Percentiles rank a stretch among this genome's conserved stretches.
Conservation (phyloP, 2,113 vertebrate species). For the Picathartes gymnocephalus region DNA sequence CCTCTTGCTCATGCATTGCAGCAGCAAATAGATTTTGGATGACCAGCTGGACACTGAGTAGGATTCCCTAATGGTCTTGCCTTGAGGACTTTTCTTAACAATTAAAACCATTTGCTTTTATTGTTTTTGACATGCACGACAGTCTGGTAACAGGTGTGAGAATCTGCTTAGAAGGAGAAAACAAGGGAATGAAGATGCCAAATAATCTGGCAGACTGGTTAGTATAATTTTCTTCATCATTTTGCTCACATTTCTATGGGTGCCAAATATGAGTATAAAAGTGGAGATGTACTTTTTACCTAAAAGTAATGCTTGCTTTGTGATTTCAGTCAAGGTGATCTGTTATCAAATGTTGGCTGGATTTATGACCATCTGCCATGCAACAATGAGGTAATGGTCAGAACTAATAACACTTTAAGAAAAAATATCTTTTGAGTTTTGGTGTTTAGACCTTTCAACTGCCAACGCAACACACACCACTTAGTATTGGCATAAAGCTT, state of each 20-base stretch:
- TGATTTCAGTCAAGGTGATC: background rate
- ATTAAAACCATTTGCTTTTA: conserved; percentile 22
- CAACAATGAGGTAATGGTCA: background rate
- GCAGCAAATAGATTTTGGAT: background rate
- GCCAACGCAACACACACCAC: accelerated
- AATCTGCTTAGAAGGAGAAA: background rate
- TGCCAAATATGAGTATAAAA: background rate
- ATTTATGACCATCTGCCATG: background rate
- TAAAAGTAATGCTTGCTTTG: background rate
- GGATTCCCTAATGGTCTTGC: background rate
- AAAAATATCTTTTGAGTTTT: background rate
- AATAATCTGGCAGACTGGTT: background rate
- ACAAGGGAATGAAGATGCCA: background rate
- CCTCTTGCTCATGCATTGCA: background rate
- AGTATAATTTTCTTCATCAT: background rate
- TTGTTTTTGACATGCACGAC: conserved; percentile 54
- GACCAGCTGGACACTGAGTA: background rate
- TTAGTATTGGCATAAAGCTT: background rate
- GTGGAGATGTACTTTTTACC: background rate
- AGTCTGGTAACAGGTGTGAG: conserved; percentile 7
- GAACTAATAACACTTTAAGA: background rate
- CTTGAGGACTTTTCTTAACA: background rate
- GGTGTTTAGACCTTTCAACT: background rate
- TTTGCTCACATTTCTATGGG: background rate
- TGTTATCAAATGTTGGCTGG: background rate